Evolutionary conservation across 2,113 vertebrate species (phyloP), one percentile per base, ranked within the genome.

Genomic region (Hypomesus transpacificus): DNA sequence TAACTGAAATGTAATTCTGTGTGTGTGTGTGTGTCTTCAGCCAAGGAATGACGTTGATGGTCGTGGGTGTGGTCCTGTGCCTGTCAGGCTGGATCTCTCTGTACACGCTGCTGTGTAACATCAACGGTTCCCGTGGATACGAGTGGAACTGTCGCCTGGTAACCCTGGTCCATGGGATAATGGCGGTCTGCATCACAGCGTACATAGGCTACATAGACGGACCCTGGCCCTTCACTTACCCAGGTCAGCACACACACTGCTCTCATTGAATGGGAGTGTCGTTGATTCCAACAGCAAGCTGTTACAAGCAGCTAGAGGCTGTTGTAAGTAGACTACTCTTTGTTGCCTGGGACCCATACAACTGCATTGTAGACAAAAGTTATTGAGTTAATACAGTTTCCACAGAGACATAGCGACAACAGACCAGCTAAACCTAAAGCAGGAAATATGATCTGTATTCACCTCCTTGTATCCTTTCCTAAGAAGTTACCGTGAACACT

Each of bases 121-220:
- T 93, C 73, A 94, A 93, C 74, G 89, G 88, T 60, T 89, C 87
- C 80, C 91, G 92, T 24, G 91, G 77, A 76, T 91, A 81, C 0
- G 97, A 98, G 71, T 98, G 97, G 97, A 98, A 94, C 92, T 98
- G 97, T 86, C 93, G 97, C 21, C 90, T 98, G 70, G 97, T 98
- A 68, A 96, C 97, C 0, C 90, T 98, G 82, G 86, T 94, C 28
- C 97, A 98, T 0, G 96, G 97, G 74, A 87, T 97, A 82, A 90
- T 96, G 3, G 95, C 93, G 0, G 92, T 96, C 64, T 91, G 91
- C 53, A 89, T 98, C 77, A 97, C 96, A 0, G 94, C 92, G 0
- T 98, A 98, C 74, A 94, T 98, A 66, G 96, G 96, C 75, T 98
- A 98, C 73, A 93, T 98, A 51, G 95, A 98, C 17, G 97, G 97